A percentile compares a stretch with the other conserved stretches of the same genome.
These are phyloP conservation scores for Tyrophagus putrescentiae DNA, from an alignment of 1,140 invertebrate species.

Conservation along the genomic window DNA sequence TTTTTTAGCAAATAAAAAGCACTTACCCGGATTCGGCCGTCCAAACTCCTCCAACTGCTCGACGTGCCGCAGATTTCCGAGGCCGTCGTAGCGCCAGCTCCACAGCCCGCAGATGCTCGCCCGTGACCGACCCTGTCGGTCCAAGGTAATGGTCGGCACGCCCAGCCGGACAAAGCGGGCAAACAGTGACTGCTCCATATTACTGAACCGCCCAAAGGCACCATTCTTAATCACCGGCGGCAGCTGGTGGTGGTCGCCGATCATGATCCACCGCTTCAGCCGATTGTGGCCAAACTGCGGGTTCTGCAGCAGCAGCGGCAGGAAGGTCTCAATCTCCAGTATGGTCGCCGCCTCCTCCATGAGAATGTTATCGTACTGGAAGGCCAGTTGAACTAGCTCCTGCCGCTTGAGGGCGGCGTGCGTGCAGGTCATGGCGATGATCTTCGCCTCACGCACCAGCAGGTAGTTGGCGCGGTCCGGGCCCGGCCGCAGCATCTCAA, in stretches of 20 bases:
- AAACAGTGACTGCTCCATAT: conserved; percentile 99
- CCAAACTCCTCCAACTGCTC: conserved; percentile 63
- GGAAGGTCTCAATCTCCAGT: conserved; percentile 98
- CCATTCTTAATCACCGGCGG: conserved; percentile 99
- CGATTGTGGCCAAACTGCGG: conserved; percentile 88
- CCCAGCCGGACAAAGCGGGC: conserved; percentile 86
- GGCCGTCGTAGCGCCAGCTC: conserved; percentile 91
- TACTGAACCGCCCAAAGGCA: conserved; percentile 99
- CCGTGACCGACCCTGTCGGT: conserved; percentile 88
- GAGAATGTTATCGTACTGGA: conserved; percentile 91
- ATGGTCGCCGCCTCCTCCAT: conserved; percentile 99
- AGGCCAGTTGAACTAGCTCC: conserved; percentile 86
- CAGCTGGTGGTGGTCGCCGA: conserved; percentile 97
- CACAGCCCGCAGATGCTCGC: conserved; percentile 84
- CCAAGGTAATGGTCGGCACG: conserved; percentile 89
- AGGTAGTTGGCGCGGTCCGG: conserved; percentile 89
- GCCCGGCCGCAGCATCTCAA: conserved; percentile 75
- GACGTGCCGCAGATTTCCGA: conserved; percentile 83
- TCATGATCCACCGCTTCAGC: conserved; percentile 99
- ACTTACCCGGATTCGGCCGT: conserved; percentile 63
- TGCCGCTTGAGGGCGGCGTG: conserved; percentile 92
- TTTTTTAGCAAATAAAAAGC: background rate
- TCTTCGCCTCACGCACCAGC: conserved; percentile 95
- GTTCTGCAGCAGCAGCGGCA: conserved; percentile 90
- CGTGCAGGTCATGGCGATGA: conserved; percentile 99